phyloP scores from a whole-genome alignment of 2,888 invertebrate genomes.

The Meteorus cinctellus region DNA sequence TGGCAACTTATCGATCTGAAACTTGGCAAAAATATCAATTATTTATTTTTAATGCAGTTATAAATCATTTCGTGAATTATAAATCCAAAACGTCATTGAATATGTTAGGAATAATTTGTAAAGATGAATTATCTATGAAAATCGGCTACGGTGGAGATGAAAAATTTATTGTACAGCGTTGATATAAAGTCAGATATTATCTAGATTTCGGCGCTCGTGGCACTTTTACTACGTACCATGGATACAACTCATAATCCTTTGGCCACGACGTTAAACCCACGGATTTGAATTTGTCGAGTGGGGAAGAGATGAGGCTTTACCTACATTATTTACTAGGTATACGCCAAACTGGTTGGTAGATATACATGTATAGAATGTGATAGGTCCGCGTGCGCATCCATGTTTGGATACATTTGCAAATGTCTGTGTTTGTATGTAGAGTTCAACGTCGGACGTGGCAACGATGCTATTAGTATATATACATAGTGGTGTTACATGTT shows the following conservation, averaged over 20 bases:
- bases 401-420: constrained; percentile 9
- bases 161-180: constrained; percentile 1
- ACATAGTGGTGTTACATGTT: constrained; percentile 31
- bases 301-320: constrained; percentile 53
- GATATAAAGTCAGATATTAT: constrained; percentile 29
- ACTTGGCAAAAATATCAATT: not conserved
- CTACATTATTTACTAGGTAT: constrained; percentile 56
- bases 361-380: not conserved
- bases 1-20: constrained; percentile 12
- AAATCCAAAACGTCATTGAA: not conserved
- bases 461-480: constrained; percentile 13
- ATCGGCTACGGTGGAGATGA: not conserved
- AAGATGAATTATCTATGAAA: not conserved
- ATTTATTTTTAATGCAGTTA: not conserved
- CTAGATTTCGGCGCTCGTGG: constrained; percentile 24
- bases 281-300: constrained; percentile 60
- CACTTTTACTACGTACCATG: constrained; percentile 30
- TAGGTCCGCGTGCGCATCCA: not conserved
- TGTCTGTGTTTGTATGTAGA: not conserved
- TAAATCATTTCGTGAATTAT: not conserved
- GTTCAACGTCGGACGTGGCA: constrained; percentile 12
- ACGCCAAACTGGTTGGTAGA: constrained; percentile 36
- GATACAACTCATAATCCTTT: constrained; percentile 53
- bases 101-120: not conserved
- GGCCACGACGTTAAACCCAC: constrained; percentile 55